Percentiles rank a stretch among this genome's conserved stretches.
Conservation (phyloP, 1,140 invertebrate genomes). For the Andrena cerasifolii region DNA sequence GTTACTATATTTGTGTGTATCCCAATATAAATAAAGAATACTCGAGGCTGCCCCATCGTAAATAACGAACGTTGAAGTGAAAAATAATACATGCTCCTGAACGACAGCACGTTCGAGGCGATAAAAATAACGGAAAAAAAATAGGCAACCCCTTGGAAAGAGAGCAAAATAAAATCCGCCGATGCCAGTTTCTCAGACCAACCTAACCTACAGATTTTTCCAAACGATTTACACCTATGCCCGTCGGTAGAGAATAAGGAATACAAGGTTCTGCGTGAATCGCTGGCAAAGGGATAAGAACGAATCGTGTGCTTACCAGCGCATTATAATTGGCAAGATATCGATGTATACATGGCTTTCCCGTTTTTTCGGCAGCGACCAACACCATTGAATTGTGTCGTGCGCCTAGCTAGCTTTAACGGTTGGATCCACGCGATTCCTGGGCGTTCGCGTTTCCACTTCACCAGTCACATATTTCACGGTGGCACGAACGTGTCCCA, state of each 20-base stretch:
- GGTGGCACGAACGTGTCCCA: constrained; percentile 28
- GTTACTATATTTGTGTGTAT: constrained; percentile 67
- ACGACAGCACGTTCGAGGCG: constrained; percentile 41
- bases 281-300: background rate
- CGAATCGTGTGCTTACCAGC: constrained; percentile 56
- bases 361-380: constrained; percentile 64
- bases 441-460: constrained; percentile 9
- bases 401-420: constrained; percentile 44
- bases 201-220: constrained; percentile 78
- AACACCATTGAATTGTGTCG: constrained; percentile 65
- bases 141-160: constrained; percentile 56
- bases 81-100: constrained; percentile 4
- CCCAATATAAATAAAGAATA: constrained; percentile 72
- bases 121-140: constrained; percentile 60
- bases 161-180: constrained; percentile 69
- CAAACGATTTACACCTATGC: constrained; percentile 45
- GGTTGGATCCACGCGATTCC: constrained; percentile 30
- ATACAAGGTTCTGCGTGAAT: background rate
- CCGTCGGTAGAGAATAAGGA: constrained; percentile 3
- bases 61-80: background rate
- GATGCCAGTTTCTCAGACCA: constrained; percentile 71
- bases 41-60: constrained; percentile 3
- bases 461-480: constrained; percentile 62
- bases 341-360: constrained; percentile 59
- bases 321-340: constrained; percentile 65